phyloP scores from a whole-genome alignment of 2,888 invertebrate species.

The Tenthredo scrophulariae region DNA sequence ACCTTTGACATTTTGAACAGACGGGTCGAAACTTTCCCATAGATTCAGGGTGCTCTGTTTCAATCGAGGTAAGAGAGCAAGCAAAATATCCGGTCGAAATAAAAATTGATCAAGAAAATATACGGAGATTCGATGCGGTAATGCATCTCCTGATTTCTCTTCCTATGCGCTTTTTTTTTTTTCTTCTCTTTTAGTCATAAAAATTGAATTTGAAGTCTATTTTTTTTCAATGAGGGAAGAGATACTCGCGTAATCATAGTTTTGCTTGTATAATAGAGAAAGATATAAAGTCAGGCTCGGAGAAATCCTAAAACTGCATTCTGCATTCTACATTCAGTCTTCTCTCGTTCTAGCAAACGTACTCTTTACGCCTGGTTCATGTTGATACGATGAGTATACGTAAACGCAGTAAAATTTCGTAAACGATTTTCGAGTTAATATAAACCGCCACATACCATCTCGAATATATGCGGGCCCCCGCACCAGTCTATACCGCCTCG shows the following conservation, averaged over 20 bases:
- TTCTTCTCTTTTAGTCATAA: neutral
- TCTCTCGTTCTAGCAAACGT: neutral
- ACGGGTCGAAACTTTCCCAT: constrained; percentile 68
- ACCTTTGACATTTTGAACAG: constrained; percentile 74
- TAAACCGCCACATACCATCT: neutral
- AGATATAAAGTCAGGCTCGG: too few relatives aligned
- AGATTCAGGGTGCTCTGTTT: constrained; percentile 29
- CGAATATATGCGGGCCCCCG: neutral
- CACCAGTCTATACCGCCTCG: neutral
- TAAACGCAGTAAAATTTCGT: constrained; percentile 12
- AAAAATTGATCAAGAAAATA: neutral
- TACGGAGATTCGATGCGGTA: neutral
- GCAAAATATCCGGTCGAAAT: constrained; percentile 5
- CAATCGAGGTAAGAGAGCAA: constrained; percentile 9
- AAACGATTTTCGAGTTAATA: constrained; percentile 1
- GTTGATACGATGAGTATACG: neutral
- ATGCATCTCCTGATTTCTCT: neutral
- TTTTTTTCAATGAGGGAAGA: neutral
- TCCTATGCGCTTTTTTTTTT: neutral
- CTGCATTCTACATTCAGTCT: too few relatives aligned
- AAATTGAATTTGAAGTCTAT: neutral
- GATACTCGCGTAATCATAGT: too few relatives aligned
- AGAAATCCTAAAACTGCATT: too few relatives aligned
- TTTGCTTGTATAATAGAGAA: too few relatives aligned
- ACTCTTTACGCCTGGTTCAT: constrained; percentile 4